These are phyloP conservation scores for Belgica antarctica DNA, from an alignment of 2,888 invertebrate species.

Conservation along the genomic window DNA sequence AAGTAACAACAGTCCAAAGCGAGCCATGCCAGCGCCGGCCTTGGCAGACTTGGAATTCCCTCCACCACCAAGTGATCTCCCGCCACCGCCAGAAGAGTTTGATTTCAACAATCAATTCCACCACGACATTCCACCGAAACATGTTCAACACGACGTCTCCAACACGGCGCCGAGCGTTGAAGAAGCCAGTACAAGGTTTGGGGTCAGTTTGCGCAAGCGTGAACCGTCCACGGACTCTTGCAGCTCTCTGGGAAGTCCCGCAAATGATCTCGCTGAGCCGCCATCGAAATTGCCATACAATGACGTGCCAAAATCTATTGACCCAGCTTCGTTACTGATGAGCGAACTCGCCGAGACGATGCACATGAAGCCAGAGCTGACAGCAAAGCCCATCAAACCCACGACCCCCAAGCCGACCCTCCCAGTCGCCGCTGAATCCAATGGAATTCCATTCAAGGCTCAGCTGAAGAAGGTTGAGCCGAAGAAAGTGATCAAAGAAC, in stretches of 20 bases:
- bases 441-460: slow-evolving; percentile 61
- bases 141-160: slow-evolving; percentile 57
- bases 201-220: slow-evolving; percentile 66
- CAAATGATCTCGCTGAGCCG: slow-evolving; percentile 46
- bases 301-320: slow-evolving; percentile 59
- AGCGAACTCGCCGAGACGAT: slow-evolving; percentile 82
- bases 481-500: slow-evolving; percentile 58
- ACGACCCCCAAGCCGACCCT: slow-evolving; percentile 47
- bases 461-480: slow-evolving; percentile 74
- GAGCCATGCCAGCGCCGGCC: slow-evolving; percentile 65
- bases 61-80: slow-evolving; percentile 76
- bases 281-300: slow-evolving; percentile 52
- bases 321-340: slow-evolving; percentile 77
- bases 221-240: slow-evolving; percentile 63
- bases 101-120: slow-evolving; percentile 42
- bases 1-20: slow-evolving; percentile 68
- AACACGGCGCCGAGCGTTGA: slow-evolving; percentile 68
- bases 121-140: slow-evolving; percentile 32
- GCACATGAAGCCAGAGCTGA: slow-evolving; percentile 58
- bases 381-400: slow-evolving; percentile 46
- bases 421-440: slow-evolving; percentile 49
- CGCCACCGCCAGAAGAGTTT: slow-evolving; percentile 65
- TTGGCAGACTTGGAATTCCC: slow-evolving; percentile 84
- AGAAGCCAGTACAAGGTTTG: slow-evolving; percentile 70
- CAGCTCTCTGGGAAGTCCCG: slow-evolving; percentile 58